Evolutionary conservation across 37 sponge, comb jelly and placozoan genomes (phyloP).

Genomic region (Mnemiopsis leidyi): DNA sequence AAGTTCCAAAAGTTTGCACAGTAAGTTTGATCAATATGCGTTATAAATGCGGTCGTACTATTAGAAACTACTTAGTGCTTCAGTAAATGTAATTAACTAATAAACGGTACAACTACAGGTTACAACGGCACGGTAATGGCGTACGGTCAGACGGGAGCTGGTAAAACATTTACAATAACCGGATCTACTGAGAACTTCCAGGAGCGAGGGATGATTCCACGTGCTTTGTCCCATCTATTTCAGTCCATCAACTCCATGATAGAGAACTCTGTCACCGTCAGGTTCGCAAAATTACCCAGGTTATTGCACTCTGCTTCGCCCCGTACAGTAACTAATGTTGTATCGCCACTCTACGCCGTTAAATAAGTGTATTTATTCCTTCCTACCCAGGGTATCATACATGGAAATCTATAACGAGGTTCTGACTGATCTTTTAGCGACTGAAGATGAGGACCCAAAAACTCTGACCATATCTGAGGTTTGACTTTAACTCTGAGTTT

Average conservation of each 20-base stretch:
- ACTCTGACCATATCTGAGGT: constrained; percentile 74
- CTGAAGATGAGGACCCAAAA: constrained; percentile 67
- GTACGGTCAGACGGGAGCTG: constrained; percentile 95
- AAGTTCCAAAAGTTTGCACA: too few species aligned
- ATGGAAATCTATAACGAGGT: constrained; percentile 96
- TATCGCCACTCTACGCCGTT: too few species aligned
- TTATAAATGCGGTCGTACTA: too few species aligned
- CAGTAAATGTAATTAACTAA: too few species aligned
- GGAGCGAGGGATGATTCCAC: constrained; percentile 85
- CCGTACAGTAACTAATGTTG: too few species aligned
- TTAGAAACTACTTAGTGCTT: too few species aligned
- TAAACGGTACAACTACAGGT: too few species aligned
- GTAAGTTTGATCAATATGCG: too few species aligned
- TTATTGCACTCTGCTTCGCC: too few species aligned
- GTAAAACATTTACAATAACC: constrained; percentile 93
- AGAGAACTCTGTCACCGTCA: constrained; percentile 5
- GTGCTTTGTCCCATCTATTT: constrained; percentile 75
- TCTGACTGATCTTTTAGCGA: constrained; percentile 80
- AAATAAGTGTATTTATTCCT: background rate
- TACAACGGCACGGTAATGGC: constrained; percentile 79
- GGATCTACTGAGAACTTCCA: constrained; percentile 80
- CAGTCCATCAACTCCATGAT: background rate
- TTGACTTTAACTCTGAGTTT: too few species aligned
- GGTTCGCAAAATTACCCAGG: too few species aligned
- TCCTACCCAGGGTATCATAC: constrained; percentile 72